Base-by-base conservation (phyloP, 2,888 invertebrate genomes). In the Thera britannica region DNA sequence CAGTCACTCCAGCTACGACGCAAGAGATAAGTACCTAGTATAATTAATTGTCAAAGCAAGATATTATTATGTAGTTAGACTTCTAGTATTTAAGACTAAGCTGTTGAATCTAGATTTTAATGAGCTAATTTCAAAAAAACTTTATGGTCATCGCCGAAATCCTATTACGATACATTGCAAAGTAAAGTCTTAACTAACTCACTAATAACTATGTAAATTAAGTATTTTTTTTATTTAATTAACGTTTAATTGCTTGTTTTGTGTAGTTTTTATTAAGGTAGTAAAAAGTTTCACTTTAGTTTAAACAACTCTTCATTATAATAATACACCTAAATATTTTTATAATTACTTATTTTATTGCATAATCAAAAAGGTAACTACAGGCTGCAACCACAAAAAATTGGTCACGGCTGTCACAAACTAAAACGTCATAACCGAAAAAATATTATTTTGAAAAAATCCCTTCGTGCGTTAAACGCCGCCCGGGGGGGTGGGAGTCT, bases 391-490 rank as follows among this genome's bases (percentile, higher is more conserved):
- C 69, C 58, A 69, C 70, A 59, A 72, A 72, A 71, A 66, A 72
- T 71, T 72, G 70, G 74, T 72, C 72, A 74, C 72, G 72, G 63
- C 58, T 66, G 69, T 66, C 66, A 69, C 65, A 66, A 72, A 69
- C 73, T 72, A 69, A 72, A 75, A 71, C 65, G 72, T 76, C 73
- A 71, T 77, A 80, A 77, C 77, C 78, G 74, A 80, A 83, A 84
- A 86, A 83, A 80, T 81, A 71, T 74, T 78, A 74, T 85, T 87
- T 88, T 86, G 83, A 80, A 79, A 83, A 83, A 83, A 84, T 73
- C 82, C 84, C 82, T 87, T 80, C 90, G 90, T 89, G 90, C 90
- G 90, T 90, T 81, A 86, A 84, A 78, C 82, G 70, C 68, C 68
- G 63, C 71, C 67, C 54, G 57, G 74, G 78, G 78, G 78, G 77